phyloP scores from a whole-genome alignment of 2,888 invertebrate genomes.

The Yponomeuta sedellus region DNA sequence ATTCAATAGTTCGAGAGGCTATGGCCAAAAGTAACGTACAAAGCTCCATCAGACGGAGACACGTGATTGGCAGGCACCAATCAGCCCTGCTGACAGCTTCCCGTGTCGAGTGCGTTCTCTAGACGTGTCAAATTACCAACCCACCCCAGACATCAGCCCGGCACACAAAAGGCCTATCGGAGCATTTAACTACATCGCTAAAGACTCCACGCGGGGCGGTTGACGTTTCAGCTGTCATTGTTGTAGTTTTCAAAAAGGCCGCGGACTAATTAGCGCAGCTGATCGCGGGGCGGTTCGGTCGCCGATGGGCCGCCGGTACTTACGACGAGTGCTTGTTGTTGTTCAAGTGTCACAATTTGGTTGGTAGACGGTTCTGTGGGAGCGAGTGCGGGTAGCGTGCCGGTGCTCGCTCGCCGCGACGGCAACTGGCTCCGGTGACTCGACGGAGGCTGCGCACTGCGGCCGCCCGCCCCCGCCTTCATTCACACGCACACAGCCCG shows the following conservation, averaged over 20 bases:
- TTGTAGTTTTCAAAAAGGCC: slow-evolving; percentile 45
- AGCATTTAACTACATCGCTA: slow-evolving; percentile 42
- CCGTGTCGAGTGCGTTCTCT: slow-evolving; percentile 11
- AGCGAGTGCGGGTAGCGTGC: slow-evolving; percentile 41
- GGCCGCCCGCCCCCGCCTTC: slow-evolving; percentile 57
- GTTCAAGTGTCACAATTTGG: slow-evolving; percentile 52
- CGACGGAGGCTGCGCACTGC: slow-evolving; percentile 66
- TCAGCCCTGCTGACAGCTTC: slow-evolving; percentile 24
- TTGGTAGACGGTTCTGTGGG: slow-evolving; percentile 32
- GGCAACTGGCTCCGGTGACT: slow-evolving; percentile 56
- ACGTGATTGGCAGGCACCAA: slow-evolving; percentile 52
- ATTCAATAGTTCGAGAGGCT: background rate
- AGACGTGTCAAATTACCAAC: slow-evolving; percentile 12
- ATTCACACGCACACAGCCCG: slow-evolving; percentile 47
- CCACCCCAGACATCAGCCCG: slow-evolving; percentile 4
- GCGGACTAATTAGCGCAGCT: slow-evolving; percentile 24
- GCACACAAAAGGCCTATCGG: slow-evolving; percentile 8
- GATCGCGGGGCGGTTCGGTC: background rate
- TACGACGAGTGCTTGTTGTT: slow-evolving; percentile 39
- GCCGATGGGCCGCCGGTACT: slow-evolving; percentile 37
- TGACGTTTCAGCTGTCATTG: slow-evolving; percentile 25
- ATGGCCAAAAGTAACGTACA: background rate
- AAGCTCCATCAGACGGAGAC: background rate
- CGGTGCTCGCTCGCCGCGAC: slow-evolving; percentile 55
- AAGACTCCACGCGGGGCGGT: slow-evolving; percentile 28